A percentile compares a stretch with the other conserved stretches of the same genome.
Evolutionary conservation across 2,113 vertebrate species (phyloP).

Genomic region (Verasper variegatus): DNA sequence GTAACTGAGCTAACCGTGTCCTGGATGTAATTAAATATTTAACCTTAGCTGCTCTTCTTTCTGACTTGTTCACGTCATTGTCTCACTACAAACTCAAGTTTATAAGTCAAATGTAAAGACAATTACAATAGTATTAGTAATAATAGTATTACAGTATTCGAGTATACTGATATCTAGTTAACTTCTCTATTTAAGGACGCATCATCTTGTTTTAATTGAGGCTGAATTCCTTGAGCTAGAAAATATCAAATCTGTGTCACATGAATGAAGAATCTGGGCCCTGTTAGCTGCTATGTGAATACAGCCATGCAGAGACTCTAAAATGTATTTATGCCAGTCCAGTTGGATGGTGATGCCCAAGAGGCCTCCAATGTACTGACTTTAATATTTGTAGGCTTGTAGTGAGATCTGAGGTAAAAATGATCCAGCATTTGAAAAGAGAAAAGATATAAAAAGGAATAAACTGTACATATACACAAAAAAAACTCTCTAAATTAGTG

Average conservation of each 20-base stretch:
- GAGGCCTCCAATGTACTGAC: constrained; percentile 28
- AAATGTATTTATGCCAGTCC: constrained; percentile 19
- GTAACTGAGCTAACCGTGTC: too few species aligned
- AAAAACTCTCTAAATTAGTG: constrained; percentile 44
- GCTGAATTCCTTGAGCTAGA: too few species aligned
- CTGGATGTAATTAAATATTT: too few species aligned
- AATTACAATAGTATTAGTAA: too few species aligned
- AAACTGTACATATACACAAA: constrained; percentile 57
- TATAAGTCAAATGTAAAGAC: too few species aligned
- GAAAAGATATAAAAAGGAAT: constrained; percentile 54
- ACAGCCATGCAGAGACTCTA: constrained; percentile 4
- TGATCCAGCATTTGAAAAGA: constrained; percentile 78
- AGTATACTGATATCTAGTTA: too few species aligned
- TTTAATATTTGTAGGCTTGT: constrained; percentile 54
- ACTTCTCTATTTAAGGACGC: too few species aligned
- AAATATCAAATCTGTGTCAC: background rate
- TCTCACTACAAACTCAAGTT: too few species aligned
- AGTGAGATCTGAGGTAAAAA: constrained; percentile 71
- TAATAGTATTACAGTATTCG: too few species aligned
- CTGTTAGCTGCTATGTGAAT: constrained; percentile 22
- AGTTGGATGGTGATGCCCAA: background rate
- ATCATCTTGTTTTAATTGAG: too few species aligned
- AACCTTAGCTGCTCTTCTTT: too few species aligned
- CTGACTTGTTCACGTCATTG: too few species aligned
- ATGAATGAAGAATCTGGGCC: background rate